These are phyloP conservation scores for Meles meles DNA, from an alignment of 2,113 vertebrate genomes.

Conservation along the genomic window DNA sequence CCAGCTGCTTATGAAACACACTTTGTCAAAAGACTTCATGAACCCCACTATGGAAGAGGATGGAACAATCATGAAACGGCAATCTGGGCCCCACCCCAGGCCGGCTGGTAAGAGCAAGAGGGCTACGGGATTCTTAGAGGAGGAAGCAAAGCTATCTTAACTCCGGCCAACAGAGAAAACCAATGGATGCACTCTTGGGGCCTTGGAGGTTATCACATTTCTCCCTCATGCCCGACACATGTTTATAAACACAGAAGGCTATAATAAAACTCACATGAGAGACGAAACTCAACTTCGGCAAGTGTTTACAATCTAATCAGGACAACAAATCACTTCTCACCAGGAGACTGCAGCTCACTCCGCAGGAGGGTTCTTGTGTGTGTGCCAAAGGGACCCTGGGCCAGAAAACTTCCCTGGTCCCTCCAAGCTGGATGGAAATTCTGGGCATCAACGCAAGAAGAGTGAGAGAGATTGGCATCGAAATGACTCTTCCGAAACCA, in stretches of 20 bases:
- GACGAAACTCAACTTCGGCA: conserved; percentile 30
- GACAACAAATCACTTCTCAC: conserved; percentile 72
- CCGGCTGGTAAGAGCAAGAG: not conserved
- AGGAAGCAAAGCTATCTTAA: not conserved
- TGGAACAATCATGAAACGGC: not conserved
- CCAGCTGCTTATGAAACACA: not conserved
- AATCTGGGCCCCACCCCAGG: not conserved
- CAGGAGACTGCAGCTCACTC: conserved; percentile 34
- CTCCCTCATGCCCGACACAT: conserved; percentile 48
- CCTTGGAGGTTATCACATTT: conserved; percentile 45
- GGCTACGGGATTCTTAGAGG: not conserved
- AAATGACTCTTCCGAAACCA: not conserved
- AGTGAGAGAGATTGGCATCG: not conserved
- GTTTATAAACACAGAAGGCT: conserved; percentile 65
- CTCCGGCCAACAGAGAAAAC: conserved; percentile 28
- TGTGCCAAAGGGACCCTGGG: not conserved
- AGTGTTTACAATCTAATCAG: conserved; percentile 68
- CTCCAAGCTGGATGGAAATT: not conserved
- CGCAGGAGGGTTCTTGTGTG: conserved; percentile 38
- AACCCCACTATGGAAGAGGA: not conserved
- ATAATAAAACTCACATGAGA: conserved; percentile 64
- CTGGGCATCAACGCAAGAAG: not conserved
- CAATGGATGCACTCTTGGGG: not conserved
- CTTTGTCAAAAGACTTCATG: not conserved
- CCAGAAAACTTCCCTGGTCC: not conserved